Conservation (phyloP, 2,888 invertebrate species). For the Drosophila subquinaria region DNA sequence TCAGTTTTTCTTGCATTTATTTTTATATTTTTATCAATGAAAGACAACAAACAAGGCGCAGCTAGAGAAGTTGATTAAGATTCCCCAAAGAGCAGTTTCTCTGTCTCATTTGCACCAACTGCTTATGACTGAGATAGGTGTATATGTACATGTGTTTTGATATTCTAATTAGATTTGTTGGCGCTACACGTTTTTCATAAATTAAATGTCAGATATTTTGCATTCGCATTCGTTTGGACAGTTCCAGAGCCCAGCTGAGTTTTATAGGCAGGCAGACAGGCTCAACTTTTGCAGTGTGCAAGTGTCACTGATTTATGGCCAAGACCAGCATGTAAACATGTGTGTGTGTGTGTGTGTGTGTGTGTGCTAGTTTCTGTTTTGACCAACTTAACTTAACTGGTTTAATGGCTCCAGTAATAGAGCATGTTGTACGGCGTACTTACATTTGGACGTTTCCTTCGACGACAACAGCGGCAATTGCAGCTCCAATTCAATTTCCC, state of each 20-base stretch:
- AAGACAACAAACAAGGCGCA: slow-evolving; percentile 29
- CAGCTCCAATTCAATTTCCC: slow-evolving; percentile 30
- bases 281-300: slow-evolving; percentile 66
- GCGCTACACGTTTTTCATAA: slow-evolving; percentile 70
- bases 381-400: slow-evolving; percentile 76
- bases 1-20: slow-evolving; percentile 10
- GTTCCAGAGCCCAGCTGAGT: slow-evolving; percentile 27
- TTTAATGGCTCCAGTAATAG: slow-evolving; percentile 65
- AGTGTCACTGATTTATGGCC: slow-evolving; percentile 78
- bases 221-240: slow-evolving; percentile 42
- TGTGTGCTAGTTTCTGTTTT: slow-evolving; percentile 55
- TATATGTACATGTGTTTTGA: slow-evolving; percentile 18
- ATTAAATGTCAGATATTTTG: slow-evolving; percentile 63
- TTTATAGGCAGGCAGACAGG: slow-evolving; percentile 19
- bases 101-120: slow-evolving; percentile 1
- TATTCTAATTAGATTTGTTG: slow-evolving; percentile 64
- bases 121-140: slow-evolving; percentile 2
- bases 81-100: slow-evolving; percentile 16
- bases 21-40: slow-evolving; percentile 61
- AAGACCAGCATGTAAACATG: slow-evolving; percentile 35
- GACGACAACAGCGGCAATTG: slow-evolving; percentile 58
- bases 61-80: slow-evolving; percentile 38
- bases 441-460: slow-evolving; percentile 68
- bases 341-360: slow-evolving; percentile 13
- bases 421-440: slow-evolving; percentile 46